Base-by-base conservation (phyloP, 2,797 vertebrate species). In the Florisuga fusca region DNA sequence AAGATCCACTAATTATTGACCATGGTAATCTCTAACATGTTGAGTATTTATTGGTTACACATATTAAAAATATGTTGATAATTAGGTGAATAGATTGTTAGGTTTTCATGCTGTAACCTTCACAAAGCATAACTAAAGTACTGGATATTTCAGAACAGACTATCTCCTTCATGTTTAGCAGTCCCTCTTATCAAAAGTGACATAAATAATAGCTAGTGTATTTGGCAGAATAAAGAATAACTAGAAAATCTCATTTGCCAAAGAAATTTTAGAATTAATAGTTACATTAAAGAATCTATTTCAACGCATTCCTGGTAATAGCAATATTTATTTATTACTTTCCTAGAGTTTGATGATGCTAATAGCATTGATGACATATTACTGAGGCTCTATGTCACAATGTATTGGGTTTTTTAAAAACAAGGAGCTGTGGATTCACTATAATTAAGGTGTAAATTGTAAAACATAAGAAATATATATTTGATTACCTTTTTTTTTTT, bases 171-270 rank as follows among this genome's bases (percentile, higher is more conserved):
- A 8, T 57, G 16, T 90, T 94, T 93, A 55, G 53, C 59, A 63
- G 7, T 11, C 7, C 3, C 7, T 82, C 13, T 89, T 93, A 88
- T 48, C 41, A 82, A 85, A 94, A 41, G 7, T 51, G 34, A 73
- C 22, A 66, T 79, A 77, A 93, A 68, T 55, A 89, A 69, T 55
- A 80, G 25, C 43, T 22, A 48, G 18, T 51, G n/a, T 69, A 64
- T 45, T 76, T 83, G 93, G 67, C 53, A 84, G 64, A 86, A 57
- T 61, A 58, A 75, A 88, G 45, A 87, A 69, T 38, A 84, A 76
- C 11, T 29, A 91, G 80, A 80, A 96, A 87, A 89, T 38, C 68
- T 73, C 4, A 25, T 92, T 91, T 92, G 78, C 77, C 16, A 41
- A 43, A 73, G 31, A 80, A 81, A 76, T 4, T 4, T 41, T 87